These are phyloP conservation scores for Psittacula derbiana DNA, from an alignment of 2,797 vertebrate genomes.

Conservation along the genomic window DNA sequence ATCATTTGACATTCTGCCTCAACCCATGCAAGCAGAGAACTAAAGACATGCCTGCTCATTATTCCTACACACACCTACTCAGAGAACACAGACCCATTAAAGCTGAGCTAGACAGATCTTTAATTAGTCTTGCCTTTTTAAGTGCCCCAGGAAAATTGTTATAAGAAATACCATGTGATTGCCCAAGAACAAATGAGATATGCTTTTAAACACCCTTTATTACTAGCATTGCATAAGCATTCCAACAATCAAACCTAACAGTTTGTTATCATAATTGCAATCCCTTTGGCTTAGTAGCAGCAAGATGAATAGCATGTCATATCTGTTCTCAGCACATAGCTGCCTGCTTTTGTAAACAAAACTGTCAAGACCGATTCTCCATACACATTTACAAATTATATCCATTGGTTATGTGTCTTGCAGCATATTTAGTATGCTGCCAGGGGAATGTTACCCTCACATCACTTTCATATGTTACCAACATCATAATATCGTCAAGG, in stretches of 20 bases:
- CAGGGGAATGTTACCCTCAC: not conserved
- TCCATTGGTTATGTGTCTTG: constrained; percentile 6
- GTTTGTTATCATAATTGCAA: constrained; percentile 55
- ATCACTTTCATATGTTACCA: not conserved
- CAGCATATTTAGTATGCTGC: not conserved
- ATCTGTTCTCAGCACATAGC: constrained; percentile 61
- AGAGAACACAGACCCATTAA: not conserved
- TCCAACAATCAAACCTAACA: constrained; percentile 63
- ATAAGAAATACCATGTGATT: constrained; percentile 26
- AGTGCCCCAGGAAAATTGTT: constrained; percentile 51
- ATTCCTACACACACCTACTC: not conserved
- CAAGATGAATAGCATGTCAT: constrained; percentile 53
- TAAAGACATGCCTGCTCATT: not conserved
- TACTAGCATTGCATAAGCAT: constrained; percentile 59
- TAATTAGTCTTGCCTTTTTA: constrained; percentile 52
- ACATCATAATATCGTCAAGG: not conserved
- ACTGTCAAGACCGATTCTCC: constrained; percentile 46
- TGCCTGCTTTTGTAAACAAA: constrained; percentile 58
- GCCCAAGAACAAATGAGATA: constrained; percentile 54
- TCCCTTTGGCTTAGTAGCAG: constrained; percentile 44
- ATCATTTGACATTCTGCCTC: not conserved
- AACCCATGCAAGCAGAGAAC: not conserved
- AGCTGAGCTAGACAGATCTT: constrained; percentile 36
- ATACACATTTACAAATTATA: constrained; percentile 40
- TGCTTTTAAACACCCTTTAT: constrained; percentile 54